Evolutionary conservation across 2,888 invertebrate genomes (phyloP).

Genomic region (Caenorhabditis sp.): DNA sequence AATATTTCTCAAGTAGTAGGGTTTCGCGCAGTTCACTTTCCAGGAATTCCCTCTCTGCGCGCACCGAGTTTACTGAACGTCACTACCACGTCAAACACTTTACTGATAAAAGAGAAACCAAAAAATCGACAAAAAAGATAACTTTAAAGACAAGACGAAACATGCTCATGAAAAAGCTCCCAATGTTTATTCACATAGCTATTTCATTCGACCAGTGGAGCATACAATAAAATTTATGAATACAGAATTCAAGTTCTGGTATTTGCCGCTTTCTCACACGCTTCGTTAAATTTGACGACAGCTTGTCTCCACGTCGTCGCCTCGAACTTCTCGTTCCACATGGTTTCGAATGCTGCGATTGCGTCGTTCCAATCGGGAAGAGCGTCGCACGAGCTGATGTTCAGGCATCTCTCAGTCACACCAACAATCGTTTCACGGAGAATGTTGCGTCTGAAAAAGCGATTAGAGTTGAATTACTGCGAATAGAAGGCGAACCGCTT

Average conservation of each 20-base stretch:
- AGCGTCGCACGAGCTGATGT: constrained; percentile 89
- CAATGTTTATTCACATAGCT: constrained; percentile 19
- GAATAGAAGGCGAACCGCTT: constrained; percentile 69
- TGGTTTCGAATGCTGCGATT: constrained; percentile 4
- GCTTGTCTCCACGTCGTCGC: constrained; percentile 39
- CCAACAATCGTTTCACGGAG: constrained; percentile 87
- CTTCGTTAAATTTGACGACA: constrained; percentile 53
- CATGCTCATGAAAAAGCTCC: constrained; percentile 1
- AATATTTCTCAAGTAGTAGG: constrained; percentile 44
- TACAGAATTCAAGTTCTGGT: constrained; percentile 22
- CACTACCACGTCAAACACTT: constrained; percentile 7
- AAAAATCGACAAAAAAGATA: not conserved
- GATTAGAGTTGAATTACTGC: not conserved
- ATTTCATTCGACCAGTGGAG: not conserved
- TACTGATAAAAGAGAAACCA: not conserved
- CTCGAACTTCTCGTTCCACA: constrained; percentile 45
- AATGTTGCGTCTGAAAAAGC: constrained; percentile 84
- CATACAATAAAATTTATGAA: constrained; percentile 5
- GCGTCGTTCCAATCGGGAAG: constrained; percentile 87
- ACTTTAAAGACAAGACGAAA: not conserved
- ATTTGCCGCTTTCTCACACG: constrained; percentile 40
- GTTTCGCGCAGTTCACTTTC: constrained; percentile 47
- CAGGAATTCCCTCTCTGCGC: constrained; percentile 23
- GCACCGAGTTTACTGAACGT: constrained; percentile 12
- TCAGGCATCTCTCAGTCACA: constrained; percentile 90